Base-by-base conservation (phyloP, 2,113 vertebrate genomes). In the Vireo altiloquus region DNA sequence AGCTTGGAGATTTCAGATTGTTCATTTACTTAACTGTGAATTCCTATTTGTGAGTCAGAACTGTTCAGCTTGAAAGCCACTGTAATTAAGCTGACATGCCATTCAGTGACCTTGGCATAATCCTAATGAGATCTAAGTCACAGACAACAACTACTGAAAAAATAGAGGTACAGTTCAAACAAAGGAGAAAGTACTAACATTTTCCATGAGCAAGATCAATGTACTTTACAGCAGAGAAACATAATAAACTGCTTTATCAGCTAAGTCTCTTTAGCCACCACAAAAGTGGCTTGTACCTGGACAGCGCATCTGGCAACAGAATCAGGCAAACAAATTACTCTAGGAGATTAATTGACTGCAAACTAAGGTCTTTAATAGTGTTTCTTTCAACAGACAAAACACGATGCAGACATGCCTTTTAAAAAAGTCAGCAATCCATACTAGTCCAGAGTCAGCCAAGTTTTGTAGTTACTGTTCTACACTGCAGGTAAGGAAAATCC, bases 101-200 rank as follows among this genome's bases (percentile, higher is more conserved):
- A 96, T 96, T 96, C 91, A 77, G 74, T 95, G 97, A 97, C 96
- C 95, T 97, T 98, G 94, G 88, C 87, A 84, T 72, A 96, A 83
- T 90, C 93, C 94, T 97, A 97, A 98, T 93, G 95, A 97, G 95
- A 96, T 96, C 91, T 97, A 92, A 95, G 94, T 96, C 91, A 91
- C 90, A 96, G 96, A 97, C 95, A 95, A 95, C 92, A 97, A 94
- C 93, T 94, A 91, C 90, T 92, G 76, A 85, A 75, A 90, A 93
- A 93, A 81, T 2, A 95, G 95, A 96, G 84, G 90, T 90, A 95
- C 17, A 33, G 78, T 83, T 95, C 78, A 94, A 96, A 95, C 82
- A 59, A 92, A 83, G 81, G 71, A 89, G 69, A 95, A 92, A 90
- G 37, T 37, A 66, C 75, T 91, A 94, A 95, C 65, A 92, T 95